phyloP scores from a whole-genome alignment of 35 echinoderm and acorn worm genomes.

The Patiria miniata region DNA sequence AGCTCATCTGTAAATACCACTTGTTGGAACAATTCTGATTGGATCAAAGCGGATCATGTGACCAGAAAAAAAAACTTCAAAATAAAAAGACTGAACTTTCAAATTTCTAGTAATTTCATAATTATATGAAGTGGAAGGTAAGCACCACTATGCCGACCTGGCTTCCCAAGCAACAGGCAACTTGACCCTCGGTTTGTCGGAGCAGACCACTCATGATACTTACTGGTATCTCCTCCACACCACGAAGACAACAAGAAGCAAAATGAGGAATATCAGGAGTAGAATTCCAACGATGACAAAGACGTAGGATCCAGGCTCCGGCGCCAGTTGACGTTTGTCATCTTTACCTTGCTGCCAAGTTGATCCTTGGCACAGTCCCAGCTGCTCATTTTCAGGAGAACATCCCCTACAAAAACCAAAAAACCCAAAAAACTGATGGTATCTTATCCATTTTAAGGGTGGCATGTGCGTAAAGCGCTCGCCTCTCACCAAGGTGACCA shows the following conservation, averaged over 20 bases:
- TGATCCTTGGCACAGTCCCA: conserved; percentile 38
- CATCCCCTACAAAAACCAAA: conserved; percentile 34
- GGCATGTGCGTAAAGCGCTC: no score
- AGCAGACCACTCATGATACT: not conserved
- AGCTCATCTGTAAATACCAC: not conserved
- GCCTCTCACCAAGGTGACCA: no score
- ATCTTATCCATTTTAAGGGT: not conserved
- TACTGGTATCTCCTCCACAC: conserved; percentile 79
- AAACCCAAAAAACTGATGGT: not conserved
- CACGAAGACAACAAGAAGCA: conserved; percentile 67
- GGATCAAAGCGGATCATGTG: not conserved
- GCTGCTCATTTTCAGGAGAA: conserved; percentile 27
- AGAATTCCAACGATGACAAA: conserved; percentile 69
- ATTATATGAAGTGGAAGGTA: not conserved
- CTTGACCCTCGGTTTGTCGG: no score
- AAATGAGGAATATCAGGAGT: conserved; percentile 48
- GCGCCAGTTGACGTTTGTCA: not conserved
- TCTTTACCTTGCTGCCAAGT: not conserved
- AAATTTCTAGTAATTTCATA: no score
- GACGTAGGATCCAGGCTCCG: conserved; percentile 49
- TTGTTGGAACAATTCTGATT: not conserved
- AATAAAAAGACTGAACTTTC: conserved; percentile 14
- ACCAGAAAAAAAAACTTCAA: not conserved
- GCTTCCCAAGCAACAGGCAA: not conserved
- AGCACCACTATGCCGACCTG: not conserved